Base-by-base conservation (phyloP, 2,797 vertebrate species). In the Crypturellus tataupa region DNA sequence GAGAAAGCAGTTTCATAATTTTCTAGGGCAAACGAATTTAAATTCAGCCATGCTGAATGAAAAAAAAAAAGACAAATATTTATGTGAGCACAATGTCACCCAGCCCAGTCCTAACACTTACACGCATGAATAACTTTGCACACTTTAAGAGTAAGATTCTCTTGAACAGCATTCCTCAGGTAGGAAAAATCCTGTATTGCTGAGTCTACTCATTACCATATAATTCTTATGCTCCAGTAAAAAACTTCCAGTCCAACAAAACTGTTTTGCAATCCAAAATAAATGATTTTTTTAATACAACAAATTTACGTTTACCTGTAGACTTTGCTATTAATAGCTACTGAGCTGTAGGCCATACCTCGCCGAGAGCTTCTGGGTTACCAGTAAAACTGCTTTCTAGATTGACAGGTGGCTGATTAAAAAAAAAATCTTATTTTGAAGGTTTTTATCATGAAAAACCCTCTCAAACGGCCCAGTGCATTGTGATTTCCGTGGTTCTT, bases 401-500 rank as follows among this genome's bases (percentile, higher is more conserved):
- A 94, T 87, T 97, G 97, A 88, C 96, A 97, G 96, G 96, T 96
- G 93, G 87, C 92, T 95, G 92, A 73, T 95, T 87, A 42, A 58
- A 47, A 72, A 90, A 86, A 72, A 75, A 64, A 37, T 80, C 82
- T 95, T 95, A 95, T 97, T 97, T 97, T 96, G 89, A 96, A 95
- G 94, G 92, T 85, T 97, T 94, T 93, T 95, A 91, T 95, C 51
- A 67, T 27, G 76, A 85, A 96, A 95, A 95, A 53, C 89, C 85
- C 95, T 96, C 96, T 97, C 94, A 96, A 95, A 27, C 76, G 49
- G 91, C 89, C 95, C 55, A 65, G 91, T 64, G 95, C 95, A 97
- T 97, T 95, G 94, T 97, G 97, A 96, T 97, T 98, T 97, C 94
- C 78, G 80, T 96, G 96, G 96, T 96, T 97, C 97, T 97, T 97